Evolutionary conservation across 2,797 vertebrate species (phyloP).

Genomic region (Echiichthys vipera): DNA sequence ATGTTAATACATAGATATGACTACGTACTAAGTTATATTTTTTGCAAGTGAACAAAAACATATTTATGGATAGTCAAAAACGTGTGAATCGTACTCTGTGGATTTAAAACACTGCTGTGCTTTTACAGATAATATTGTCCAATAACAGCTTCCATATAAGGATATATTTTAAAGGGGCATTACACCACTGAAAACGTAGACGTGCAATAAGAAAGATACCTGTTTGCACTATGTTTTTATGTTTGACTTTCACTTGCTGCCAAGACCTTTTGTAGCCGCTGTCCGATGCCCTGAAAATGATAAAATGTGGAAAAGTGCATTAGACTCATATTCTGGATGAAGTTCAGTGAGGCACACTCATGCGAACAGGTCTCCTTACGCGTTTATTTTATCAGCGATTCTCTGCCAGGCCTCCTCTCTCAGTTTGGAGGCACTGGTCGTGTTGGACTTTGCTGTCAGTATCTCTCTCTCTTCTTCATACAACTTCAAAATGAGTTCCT

Average conservation of each 20-base stretch:
- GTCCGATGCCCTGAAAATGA: slow-evolving; percentile 66
- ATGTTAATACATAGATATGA: too few species aligned
- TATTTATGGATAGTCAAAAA: too few species aligned
- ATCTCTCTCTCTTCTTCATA: slow-evolving; percentile 75
- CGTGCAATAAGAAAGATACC: slow-evolving; percentile 34
- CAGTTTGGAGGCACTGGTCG: slow-evolving; percentile 72
- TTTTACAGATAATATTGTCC: too few species aligned
- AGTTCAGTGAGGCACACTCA: background rate
- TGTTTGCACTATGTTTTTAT: slow-evolving; percentile 80
- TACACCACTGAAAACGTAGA: fast-evolving
- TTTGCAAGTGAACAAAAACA: too few species aligned
- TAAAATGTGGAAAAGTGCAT: too few species aligned
- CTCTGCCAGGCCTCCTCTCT: slow-evolving; percentile 81
- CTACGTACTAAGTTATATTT: too few species aligned
- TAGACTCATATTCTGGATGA: background rate
- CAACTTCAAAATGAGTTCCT: slow-evolving; percentile 73
- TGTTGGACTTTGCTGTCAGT: slow-evolving; percentile 78
- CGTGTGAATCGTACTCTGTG: too few species aligned
- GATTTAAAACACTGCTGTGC: too few species aligned
- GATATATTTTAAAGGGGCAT: background rate
- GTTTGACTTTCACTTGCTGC: slow-evolving; percentile 81
- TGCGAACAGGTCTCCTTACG: slow-evolving; percentile 43
- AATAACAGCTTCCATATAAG: too few species aligned
- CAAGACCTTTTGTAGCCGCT: slow-evolving; percentile 78
- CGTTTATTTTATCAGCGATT: slow-evolving; percentile 77